Percentiles rank a stretch among this genome's conserved stretches.
Conservation (phyloP, 2,113 vertebrate species). For the Syngnathus typhle region DNA sequence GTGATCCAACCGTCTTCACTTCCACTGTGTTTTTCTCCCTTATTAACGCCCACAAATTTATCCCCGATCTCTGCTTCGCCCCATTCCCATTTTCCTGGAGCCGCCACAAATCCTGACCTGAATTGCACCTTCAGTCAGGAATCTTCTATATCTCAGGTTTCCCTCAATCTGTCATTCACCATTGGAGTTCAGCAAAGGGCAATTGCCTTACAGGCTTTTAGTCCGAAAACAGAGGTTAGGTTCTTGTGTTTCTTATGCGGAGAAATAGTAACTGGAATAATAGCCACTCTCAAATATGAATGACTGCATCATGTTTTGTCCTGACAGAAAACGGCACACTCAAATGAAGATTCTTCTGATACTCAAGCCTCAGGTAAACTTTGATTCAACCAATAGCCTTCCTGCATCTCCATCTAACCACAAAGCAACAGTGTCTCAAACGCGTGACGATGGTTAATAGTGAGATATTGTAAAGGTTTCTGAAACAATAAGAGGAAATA, state of each 20-base stretch:
- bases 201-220: constrained; percentile 1
- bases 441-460: neutral
- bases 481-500: neutral
- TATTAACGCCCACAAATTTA: constrained; percentile 54
- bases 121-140: constrained; percentile 39
- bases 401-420: neutral
- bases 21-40: constrained; percentile 23
- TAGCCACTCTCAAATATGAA: neutral
- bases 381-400: neutral
- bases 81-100: constrained; percentile 26
- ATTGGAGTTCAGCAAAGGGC: constrained; percentile 21
- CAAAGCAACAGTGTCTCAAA: neutral
- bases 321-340: constrained; percentile 60
- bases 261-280: neutral
- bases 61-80: constrained; percentile 16
- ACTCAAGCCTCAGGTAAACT: constrained; percentile 58
- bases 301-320: constrained; percentile 18
- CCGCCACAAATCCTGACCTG: neutral
- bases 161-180: constrained; percentile 41
- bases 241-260: neutral
- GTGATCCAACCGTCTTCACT: constrained; percentile 23
- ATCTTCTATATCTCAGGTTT: constrained; percentile 45
- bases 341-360: constrained; percentile 11
- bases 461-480: neutral
- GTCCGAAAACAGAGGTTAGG: constrained; percentile 52